Conservation (phyloP, 2,888 invertebrate genomes). For the Ashinkailepas kermadecensis region DNA sequence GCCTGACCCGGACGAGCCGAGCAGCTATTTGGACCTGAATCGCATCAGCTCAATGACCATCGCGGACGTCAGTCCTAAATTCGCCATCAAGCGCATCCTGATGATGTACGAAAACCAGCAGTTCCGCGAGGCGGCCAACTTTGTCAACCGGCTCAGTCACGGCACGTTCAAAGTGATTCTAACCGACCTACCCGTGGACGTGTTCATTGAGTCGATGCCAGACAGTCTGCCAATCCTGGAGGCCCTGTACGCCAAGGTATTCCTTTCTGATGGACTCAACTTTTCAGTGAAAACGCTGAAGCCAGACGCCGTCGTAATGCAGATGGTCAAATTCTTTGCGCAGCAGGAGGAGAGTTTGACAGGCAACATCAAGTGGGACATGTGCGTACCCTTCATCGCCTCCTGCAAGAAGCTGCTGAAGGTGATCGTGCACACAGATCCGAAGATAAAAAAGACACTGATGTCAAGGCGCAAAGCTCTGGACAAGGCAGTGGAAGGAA, state of each 20-base stretch:
- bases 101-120: constrained; percentile 78
- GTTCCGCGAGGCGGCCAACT: constrained; percentile 81
- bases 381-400: constrained; percentile 41
- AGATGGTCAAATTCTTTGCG: constrained; percentile 69
- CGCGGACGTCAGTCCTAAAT: constrained; percentile 45
- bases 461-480: constrained; percentile 61
- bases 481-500: constrained; percentile 77
- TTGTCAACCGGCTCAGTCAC: constrained; percentile 68
- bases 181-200: constrained; percentile 70
- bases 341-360: constrained; percentile 40
- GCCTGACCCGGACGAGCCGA: constrained; percentile 33
- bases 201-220: constrained; percentile 80
- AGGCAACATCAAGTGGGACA: constrained; percentile 38
- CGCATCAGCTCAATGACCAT: constrained; percentile 40
- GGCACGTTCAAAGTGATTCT: constrained; percentile 62
- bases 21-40: constrained; percentile 32
- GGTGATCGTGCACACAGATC: constrained; percentile 48
- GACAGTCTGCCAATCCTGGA: constrained; percentile 79
- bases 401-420: constrained; percentile 46
- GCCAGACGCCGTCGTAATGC: constrained; percentile 76
- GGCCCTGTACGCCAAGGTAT: constrained; percentile 58
- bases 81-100: constrained; percentile 54
- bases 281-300: constrained; percentile 39
- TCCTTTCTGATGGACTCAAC: constrained; percentile 42
- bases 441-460: constrained; percentile 55